Percentiles rank a stretch among this genome's conserved stretches.
Evolutionary conservation across 2,113 vertebrate species (phyloP).

Genomic region (Hucho hucho): DNA sequence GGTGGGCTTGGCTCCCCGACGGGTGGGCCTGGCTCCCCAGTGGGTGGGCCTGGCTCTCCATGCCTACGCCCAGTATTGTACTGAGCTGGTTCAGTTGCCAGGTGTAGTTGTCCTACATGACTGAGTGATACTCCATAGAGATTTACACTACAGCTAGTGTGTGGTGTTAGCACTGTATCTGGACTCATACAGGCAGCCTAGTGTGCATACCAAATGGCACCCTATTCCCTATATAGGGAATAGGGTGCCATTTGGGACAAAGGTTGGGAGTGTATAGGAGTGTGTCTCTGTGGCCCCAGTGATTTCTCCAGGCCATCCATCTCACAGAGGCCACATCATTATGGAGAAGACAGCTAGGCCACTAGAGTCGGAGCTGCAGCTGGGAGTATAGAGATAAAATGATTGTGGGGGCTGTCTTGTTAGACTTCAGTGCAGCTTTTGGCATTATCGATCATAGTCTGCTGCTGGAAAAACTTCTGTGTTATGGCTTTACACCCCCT

Average conservation of each 20-base stretch:
- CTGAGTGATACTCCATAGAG: constrained; percentile 32
- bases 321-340: constrained; percentile 72
- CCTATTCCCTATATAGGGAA: too few relatives aligned
- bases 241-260: too few relatives aligned
- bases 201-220: neutral
- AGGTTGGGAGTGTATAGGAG: neutral
- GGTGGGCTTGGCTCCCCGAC: too few relatives aligned
- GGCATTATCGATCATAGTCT: too few relatives aligned
- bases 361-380: constrained; percentile 57
- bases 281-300: constrained; percentile 51
- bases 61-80: neutral
- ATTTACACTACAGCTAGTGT: constrained; percentile 45
- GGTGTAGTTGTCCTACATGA: constrained; percentile 29
- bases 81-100: neutral
- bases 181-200: constrained; percentile 35
- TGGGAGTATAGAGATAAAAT: constrained; percentile 39
- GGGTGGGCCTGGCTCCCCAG: too few relatives aligned
- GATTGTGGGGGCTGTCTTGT: too few relatives aligned
- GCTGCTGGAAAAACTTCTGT: too few relatives aligned
- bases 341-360: constrained; percentile 59
- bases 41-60: too few relatives aligned
- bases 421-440: too few relatives aligned
- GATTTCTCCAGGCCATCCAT: constrained; percentile 69
- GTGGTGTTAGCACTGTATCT: constrained; percentile 42
- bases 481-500: too few relatives aligned